These are phyloP conservation scores for Zingel zingel DNA, from an alignment of 2,113 vertebrate genomes.

Conservation along the genomic window DNA sequence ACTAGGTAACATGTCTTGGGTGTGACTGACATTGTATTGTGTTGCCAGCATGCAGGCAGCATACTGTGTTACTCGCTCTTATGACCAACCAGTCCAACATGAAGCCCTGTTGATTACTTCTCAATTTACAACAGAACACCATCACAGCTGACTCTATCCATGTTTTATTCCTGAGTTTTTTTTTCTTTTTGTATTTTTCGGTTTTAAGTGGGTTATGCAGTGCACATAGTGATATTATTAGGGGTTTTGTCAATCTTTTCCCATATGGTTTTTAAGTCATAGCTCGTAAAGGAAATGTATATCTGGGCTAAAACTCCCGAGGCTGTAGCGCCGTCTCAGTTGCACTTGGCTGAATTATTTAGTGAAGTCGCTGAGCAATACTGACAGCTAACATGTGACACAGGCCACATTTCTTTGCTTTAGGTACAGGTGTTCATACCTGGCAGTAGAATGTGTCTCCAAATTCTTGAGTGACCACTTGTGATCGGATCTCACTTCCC, in stretches of 20 bases:
- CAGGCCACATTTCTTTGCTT: no score
- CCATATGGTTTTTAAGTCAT: not conserved
- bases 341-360: constrained; percentile 74
- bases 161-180: not conserved
- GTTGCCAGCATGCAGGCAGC: not conserved
- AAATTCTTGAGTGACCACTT: no score
- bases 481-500: no score
- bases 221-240: not conserved
- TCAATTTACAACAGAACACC: not conserved
- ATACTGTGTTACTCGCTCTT: no score
- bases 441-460: no score
- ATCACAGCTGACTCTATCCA: not conserved
- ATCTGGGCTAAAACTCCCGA: constrained; percentile 12
- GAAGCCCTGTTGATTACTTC: constrained; percentile 12
- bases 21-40: constrained; percentile 14
- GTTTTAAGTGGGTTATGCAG: not conserved
- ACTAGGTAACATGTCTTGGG: not conserved
- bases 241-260: not conserved
- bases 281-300: constrained; percentile 2
- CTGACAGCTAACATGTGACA: constrained; percentile 30
- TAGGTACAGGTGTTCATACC: no score
- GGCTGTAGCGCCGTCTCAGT: constrained; percentile 30
- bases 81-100: constrained; percentile 38
- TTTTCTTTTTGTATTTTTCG: no score
- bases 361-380: constrained; percentile 30